Evolutionary conservation across 2,888 invertebrate species (phyloP).

Genomic region (Microctonus aethiopoides): DNA sequence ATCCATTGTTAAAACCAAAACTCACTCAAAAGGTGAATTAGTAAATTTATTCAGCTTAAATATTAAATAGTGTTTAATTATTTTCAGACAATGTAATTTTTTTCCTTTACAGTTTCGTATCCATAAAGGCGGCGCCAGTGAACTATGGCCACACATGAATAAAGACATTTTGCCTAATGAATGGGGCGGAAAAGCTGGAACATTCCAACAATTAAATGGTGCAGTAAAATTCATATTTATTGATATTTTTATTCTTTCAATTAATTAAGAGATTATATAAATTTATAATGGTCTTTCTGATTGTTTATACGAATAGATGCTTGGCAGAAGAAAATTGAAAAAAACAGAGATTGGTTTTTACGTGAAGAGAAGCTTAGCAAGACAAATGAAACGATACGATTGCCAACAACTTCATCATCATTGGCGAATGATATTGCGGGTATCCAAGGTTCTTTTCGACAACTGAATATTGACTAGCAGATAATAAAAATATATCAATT

Average conservation of each 20-base stretch:
- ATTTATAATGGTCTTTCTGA: neutral
- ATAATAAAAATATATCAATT: too few relatives aligned
- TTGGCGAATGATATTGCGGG: conserved; percentile 55
- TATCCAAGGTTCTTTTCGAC: conserved; percentile 60
- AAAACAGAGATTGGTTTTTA: conserved; percentile 60
- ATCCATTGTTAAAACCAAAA: conserved; percentile 62
- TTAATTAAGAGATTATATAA: neutral
- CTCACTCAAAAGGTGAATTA: conserved; percentile 59
- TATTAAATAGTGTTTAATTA: neutral
- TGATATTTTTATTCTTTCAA: conserved; percentile 1
- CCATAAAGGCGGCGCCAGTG: conserved; percentile 62
- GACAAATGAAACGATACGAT: conserved; percentile 56
- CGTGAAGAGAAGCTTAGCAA: conserved; percentile 61
- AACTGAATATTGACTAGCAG: conserved; percentile 63
- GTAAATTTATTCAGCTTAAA: neutral
- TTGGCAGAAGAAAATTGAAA: conserved; percentile 60
- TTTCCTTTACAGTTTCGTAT: conserved; percentile 58
- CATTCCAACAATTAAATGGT: conserved; percentile 60
- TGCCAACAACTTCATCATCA: conserved; percentile 49
- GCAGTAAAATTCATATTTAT: neutral
- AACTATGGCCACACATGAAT: conserved; percentile 62
- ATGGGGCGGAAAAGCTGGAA: conserved; percentile 66
- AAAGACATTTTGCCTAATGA: conserved; percentile 66
- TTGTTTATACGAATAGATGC: conserved; percentile 50
- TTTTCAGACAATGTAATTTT: conserved; percentile 1